Base-by-base conservation (phyloP, 1,140 invertebrate genomes). In the Phenacoccus solenopsis region DNA sequence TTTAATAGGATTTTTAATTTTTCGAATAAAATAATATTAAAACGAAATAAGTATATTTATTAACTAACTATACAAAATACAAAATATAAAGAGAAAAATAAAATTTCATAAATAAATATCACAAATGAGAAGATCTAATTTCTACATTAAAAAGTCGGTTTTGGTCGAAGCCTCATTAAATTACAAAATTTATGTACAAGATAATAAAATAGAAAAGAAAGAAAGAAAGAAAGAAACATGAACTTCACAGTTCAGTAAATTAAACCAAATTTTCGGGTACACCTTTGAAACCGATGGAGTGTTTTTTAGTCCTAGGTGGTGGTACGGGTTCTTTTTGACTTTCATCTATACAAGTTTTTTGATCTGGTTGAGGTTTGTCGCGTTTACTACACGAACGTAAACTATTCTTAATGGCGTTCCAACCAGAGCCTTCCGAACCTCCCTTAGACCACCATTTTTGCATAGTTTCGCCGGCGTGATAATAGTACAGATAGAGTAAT, bases 401-500 rank as follows among this genome's bases (percentile, higher is more conserved):
- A 24, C 57, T 28, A 1, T 16, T 20, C n/a, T 68, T 68, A 21
- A 30, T 32, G 67, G 27, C 13, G 13, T 20, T 68, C 30, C 30
- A 68, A 2, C 20, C 25, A 4, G 1, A 28, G 5, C 28, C 12
- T 12, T 16, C 30, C 16, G 20, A 68, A 1, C 59, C 59, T 13
- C 59, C 59, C 9, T 64, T 64, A 10, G 21, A 25, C 69, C 69
- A 72, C 69, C 71, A 70, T 16, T 69, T 67, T 68, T 67, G 67
- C 1, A 69, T 16, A 1, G 30, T 70, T 24, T 72, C 72, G 28
- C 59, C 68, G 10, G 71, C 71, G 22, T 71, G 71, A 28, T 71
- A 71, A 24, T 69, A 71, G 20, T 71, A 71, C 32, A 76, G 74
- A 73, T 80, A 81, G 76, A 80, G 72, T 70, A 81, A 73, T 35